A percentile compares a stretch with the other conserved stretches of the same genome.
Evolutionary conservation across 2,113 vertebrate species (phyloP).

Genomic region (Eupsittula cactorum): DNA sequence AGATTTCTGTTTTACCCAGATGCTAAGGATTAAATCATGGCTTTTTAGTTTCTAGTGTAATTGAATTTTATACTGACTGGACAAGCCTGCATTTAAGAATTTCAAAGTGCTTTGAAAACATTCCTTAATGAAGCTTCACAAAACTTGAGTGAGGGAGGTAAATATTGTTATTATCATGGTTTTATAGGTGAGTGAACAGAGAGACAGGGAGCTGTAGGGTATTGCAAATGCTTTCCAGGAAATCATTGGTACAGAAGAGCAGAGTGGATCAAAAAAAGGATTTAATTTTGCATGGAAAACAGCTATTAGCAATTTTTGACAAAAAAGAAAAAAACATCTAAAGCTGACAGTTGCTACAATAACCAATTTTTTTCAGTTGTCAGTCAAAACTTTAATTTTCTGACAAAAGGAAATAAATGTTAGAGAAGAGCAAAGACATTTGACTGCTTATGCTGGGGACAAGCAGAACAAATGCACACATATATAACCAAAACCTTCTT

Average conservation of each 20-base stretch:
- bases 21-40: neutral
- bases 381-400: neutral
- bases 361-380: neutral
- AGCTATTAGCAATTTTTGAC: neutral
- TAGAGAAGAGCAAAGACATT: neutral
- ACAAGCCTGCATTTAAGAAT: conserved; percentile 6
- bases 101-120: neutral
- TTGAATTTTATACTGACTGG: conserved; percentile 26
- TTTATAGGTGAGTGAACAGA: neutral
- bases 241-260: neutral
- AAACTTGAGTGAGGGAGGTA: neutral
- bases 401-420: neutral
- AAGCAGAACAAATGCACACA: neutral
- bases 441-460: neutral
- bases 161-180: neutral
- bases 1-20: neutral
- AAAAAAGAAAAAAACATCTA: neutral
- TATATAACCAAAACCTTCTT: neutral
- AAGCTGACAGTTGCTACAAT: neutral
- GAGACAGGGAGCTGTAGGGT: neutral
- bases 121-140: conserved; percentile 22
- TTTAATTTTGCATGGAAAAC: neutral
- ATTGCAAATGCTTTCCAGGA: neutral
- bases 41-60: conserved; percentile 11
- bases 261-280: neutral